These are phyloP conservation scores for Andrena trimmerana DNA, from an alignment of 2,888 invertebrate genomes.

Conservation along the genomic window DNA sequence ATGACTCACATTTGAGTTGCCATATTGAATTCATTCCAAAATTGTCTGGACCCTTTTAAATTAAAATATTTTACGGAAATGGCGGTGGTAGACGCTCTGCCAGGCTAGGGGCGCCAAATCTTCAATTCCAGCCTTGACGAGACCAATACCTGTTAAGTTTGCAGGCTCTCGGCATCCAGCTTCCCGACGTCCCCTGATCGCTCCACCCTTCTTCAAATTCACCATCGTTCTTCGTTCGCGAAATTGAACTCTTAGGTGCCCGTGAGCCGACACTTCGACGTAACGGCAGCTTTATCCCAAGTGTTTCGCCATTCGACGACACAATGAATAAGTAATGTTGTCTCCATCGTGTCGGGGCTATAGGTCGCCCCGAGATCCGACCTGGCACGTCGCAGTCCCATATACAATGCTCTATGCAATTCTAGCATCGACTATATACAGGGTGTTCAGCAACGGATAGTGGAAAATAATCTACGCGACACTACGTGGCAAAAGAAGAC, in stretches of 20 bases:
- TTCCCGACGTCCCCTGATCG: not conserved
- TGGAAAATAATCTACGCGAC: no score
- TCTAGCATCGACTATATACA: slow-evolving; percentile 4
- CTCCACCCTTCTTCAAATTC: not conserved
- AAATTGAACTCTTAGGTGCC: not conserved
- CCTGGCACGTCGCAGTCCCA: not conserved
- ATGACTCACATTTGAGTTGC: no score
- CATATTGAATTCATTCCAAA: no score
- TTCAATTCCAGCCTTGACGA: no score
- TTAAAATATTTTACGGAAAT: no score
- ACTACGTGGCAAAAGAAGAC: no score
- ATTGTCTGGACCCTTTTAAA: no score
- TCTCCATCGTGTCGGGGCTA: slow-evolving; percentile 21
- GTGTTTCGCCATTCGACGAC: slow-evolving; percentile 35
- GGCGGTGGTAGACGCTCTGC: no score
- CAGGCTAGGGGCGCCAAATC: no score
- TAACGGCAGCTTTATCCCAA: slow-evolving; percentile 19
- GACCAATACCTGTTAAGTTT: not conserved
- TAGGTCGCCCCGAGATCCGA: slow-evolving; percentile 19
- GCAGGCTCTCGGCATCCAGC: not conserved
- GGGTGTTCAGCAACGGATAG: not conserved
- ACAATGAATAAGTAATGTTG: slow-evolving; percentile 49
- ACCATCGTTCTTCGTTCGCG: not conserved
- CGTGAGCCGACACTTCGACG: not conserved
- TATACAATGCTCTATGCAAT: not conserved